Conservation (phyloP, 2,113 vertebrate species). For the Hydropotes inermis region DNA sequence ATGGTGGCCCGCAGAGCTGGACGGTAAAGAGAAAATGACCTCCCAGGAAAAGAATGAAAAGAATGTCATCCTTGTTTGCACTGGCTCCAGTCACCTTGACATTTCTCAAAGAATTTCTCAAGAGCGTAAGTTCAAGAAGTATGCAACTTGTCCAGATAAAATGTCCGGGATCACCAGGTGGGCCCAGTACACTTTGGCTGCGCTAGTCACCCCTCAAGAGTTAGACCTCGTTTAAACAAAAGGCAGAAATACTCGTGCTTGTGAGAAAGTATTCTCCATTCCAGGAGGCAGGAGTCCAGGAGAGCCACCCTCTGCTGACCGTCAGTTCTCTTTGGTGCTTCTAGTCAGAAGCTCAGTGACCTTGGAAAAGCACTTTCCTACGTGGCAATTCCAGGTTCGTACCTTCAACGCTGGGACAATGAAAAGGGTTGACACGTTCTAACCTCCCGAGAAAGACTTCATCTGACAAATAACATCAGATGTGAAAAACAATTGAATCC, state of each 20-base stretch:
- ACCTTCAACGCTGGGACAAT: neutral
- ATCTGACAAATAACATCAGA: neutral
- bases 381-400: neutral
- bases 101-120: conserved; percentile 82
- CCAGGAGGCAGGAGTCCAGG: accelerated
- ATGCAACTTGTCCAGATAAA: conserved; percentile 70
- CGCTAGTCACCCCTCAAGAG: neutral
- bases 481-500: neutral
- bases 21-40: conserved; percentile 71
- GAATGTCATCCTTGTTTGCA: conserved; percentile 81
- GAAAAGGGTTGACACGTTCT: neutral
- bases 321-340: neutral
- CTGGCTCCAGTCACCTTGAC: conserved; percentile 78
- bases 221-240: neutral
- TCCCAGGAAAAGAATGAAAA: conserved; percentile 74
- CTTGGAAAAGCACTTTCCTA: neutral
- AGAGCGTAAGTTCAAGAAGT: conserved; percentile 75
- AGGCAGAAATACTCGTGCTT: neutral
- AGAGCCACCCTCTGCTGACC: neutral
- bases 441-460: neutral
- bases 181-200: neutral
- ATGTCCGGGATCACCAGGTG: neutral
- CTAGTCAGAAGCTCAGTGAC: neutral
- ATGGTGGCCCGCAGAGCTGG: conserved; percentile 8
- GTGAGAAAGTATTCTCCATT: neutral